Evolutionary conservation across 2,888 invertebrate genomes (phyloP), one percentile per base, ranked within the genome.

Genomic region (Desoria tigrina): DNA sequence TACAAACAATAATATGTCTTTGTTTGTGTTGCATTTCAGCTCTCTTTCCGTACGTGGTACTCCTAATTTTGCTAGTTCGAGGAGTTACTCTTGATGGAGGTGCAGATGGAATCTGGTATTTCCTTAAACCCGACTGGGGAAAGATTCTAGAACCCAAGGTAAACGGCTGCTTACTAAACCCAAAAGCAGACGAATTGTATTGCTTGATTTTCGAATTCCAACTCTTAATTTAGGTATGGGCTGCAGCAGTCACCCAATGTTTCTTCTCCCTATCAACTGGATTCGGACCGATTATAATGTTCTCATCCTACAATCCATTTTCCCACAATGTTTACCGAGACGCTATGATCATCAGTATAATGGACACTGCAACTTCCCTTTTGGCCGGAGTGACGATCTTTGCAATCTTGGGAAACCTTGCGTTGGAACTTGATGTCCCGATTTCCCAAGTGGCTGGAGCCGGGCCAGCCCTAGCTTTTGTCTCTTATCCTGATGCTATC

Each of bases 401-500:
- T 26, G 89, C 90, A 7, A 89, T 92, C 68, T 81, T 92, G 45
- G 92, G 92, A 0, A 90, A 91, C 79, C 80, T 92, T 77, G 90
- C 92, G 0, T 9, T 63, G 21, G 87, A 87, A 77, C 82, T 83
- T 63, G 82, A 84, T 1, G 78, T 79, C 11, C 81, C 82, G 51
- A 81, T 85, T 32, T 81, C 84, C 0, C 88, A 90, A 0, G 86
- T 92, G 0, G 87, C 87, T 7, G 51, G 81, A 83, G 87, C 88
- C 24, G 92, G 91, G 7, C 86, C 89, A 0, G 88, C 90, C 0
- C 80, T 92, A 65, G 92, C 92, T 0, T 92, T 92, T 78, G 85
- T 92, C 60, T 90, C 90, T 0, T 92, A 92, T 79, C 91, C 92
- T 0, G 90, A 91, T 78, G 91, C 91, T 0, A 86, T 92, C 59